Conservation (phyloP, 2,113 vertebrate species). For the Nibea coibor region DNA sequence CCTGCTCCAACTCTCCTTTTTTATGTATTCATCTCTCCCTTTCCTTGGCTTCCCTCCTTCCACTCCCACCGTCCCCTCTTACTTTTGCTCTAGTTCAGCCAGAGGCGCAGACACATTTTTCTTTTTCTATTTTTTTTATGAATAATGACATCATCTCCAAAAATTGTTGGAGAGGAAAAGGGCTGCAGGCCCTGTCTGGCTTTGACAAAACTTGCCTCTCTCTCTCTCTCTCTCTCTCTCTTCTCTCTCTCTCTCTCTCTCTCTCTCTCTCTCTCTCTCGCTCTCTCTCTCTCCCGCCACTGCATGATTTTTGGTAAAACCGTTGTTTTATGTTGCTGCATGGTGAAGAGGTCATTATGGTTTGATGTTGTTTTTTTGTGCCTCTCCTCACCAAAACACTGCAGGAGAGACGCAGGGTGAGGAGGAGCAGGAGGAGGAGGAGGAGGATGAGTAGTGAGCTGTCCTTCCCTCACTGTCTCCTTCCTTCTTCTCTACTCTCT, state of each 20-base stretch:
- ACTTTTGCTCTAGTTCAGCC: constrained; percentile 47
- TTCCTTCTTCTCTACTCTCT: neutral
- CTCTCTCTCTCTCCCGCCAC: neutral
- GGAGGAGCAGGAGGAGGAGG: neutral
- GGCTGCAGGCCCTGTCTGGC: constrained; percentile 72
- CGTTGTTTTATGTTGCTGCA: constrained; percentile 10
- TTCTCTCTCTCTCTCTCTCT: neutral
- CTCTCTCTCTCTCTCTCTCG: constrained; percentile 34
- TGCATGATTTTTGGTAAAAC: constrained; percentile 54
- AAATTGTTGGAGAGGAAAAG: constrained; percentile 74
- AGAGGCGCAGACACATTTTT: constrained; percentile 66
- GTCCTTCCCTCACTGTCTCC: constrained; percentile 5
- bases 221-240: constrained; percentile 34
- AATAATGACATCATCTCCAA: constrained; percentile 79
- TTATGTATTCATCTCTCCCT: constrained; percentile 23
- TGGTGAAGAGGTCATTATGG: constrained; percentile 55
- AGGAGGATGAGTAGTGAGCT: neutral
- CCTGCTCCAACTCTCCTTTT: neutral
- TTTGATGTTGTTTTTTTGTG: constrained; percentile 38
- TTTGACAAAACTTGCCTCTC: constrained; percentile 57
- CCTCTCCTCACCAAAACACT: constrained; percentile 32
- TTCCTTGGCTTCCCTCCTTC: constrained; percentile 15
- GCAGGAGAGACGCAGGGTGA: neutral
- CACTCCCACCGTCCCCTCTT: constrained; percentile 19
- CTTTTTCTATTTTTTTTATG: constrained; percentile 55